A percentile compares a stretch with the other conserved stretches of the same genome.
Conservation (phyloP, 1,140 invertebrate species). For the Ostrea edulis region DNA sequence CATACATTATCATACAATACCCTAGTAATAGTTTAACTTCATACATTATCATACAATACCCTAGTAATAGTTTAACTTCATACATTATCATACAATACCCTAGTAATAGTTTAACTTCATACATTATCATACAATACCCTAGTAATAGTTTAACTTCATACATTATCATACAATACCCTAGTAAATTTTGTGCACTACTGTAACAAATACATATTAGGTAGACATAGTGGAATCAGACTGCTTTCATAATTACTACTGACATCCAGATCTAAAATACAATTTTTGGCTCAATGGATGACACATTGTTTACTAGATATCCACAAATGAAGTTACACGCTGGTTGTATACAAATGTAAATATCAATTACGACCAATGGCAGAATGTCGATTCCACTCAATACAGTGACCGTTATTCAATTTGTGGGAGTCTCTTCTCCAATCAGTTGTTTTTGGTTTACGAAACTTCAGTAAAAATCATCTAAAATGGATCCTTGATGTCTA, state of each 20-base stretch:
- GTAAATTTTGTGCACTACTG: too few relatives aligned
- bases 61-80: too few relatives aligned
- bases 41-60: too few relatives aligned
- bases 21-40: too few relatives aligned
- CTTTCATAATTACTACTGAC: not conserved
- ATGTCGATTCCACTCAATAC: not conserved
- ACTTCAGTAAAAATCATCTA: not conserved
- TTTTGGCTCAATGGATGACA: constrained; percentile 3
- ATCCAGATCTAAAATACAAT: not conserved
- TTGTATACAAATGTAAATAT: constrained; percentile 31
- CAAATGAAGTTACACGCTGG: not conserved
- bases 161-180: too few relatives aligned
- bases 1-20: too few relatives aligned
- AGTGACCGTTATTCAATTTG: constrained; percentile 26
- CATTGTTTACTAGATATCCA: not conserved
- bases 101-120: too few relatives aligned
- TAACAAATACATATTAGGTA: too few relatives aligned
- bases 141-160: too few relatives aligned
- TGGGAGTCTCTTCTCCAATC: not conserved
- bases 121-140: too few relatives aligned
- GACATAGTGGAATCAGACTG: constrained; percentile 5
- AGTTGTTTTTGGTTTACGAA: not conserved
- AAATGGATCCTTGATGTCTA: not conserved
- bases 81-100: too few relatives aligned
- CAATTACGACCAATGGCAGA: constrained; percentile 1